A percentile compares a stretch with the other conserved stretches of the same genome.
Evolutionary conservation across 2,113 vertebrate species (phyloP).

Genomic region (Nyctereutes procyonoides): DNA sequence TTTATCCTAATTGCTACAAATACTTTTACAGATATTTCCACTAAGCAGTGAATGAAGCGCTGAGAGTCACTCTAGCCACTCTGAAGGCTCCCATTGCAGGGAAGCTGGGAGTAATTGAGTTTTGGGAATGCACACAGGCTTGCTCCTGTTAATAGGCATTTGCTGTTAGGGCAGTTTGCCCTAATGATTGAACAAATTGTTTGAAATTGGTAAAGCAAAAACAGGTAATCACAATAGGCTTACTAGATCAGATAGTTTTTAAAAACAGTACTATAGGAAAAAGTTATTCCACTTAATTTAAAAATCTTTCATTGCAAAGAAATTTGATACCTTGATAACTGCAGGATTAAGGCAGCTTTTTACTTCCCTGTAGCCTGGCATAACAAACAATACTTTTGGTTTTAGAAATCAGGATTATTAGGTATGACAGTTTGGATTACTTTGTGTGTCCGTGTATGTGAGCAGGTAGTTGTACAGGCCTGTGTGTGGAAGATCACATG

Average conservation of each 20-base stretch:
- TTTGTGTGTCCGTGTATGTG: background rate
- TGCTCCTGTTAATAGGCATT: background rate
- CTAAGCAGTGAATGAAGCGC: background rate
- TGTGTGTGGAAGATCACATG: background rate
- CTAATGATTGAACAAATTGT: background rate
- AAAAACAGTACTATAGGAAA: background rate
- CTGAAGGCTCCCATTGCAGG: background rate
- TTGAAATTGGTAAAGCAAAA: slow-evolving; percentile 40
- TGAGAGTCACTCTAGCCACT: background rate
- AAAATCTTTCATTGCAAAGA: slow-evolving; percentile 46
- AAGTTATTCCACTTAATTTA: slow-evolving; percentile 19
- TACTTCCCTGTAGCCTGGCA: background rate
- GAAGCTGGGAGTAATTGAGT: background rate
- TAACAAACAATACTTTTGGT: background rate
- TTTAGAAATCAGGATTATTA: background rate
- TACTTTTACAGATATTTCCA: slow-evolving; percentile 32
- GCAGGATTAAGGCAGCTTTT: background rate
- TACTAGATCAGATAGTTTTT: background rate
- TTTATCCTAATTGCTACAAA: background rate
- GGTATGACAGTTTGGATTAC: background rate
- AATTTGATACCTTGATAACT: background rate
- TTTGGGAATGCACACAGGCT: background rate
- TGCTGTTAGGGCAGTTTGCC: slow-evolving; percentile 36
- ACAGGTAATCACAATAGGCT: slow-evolving; percentile 25
- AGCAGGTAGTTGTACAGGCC: background rate